A percentile compares a stretch with the other conserved stretches of the same genome.
Evolutionary conservation across 64 coral and sea anemone species (phyloP).

Genomic region (Exaiptasia diaphana): DNA sequence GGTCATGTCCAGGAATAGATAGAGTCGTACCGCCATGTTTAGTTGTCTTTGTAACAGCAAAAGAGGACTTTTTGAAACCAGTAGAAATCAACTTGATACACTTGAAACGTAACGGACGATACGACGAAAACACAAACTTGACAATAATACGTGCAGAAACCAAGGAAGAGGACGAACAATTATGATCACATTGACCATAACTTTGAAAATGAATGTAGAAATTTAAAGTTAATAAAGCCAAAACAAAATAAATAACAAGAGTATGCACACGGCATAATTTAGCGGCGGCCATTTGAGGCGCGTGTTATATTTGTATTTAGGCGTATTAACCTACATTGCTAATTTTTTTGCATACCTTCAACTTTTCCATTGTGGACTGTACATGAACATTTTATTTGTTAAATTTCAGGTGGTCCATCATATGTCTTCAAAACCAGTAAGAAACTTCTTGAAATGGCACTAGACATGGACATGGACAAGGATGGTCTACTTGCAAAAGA

Average conservation of each 20-base stretch:
- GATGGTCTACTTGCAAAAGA: conserved; percentile 18
- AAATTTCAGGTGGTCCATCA: background rate
- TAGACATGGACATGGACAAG: conserved; percentile 50
- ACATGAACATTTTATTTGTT: background rate
- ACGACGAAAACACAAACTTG: background rate
- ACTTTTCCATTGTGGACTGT: no score
- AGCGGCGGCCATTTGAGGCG: background rate
- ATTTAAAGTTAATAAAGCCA: background rate
- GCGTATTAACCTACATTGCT: no score
- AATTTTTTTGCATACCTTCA: no score
- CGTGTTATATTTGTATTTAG: no score
- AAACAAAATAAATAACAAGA: background rate
- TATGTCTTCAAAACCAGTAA: conserved; percentile 49
- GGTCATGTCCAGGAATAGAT: no score
- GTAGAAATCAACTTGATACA: background rate
- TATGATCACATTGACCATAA: background rate
- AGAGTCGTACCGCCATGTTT: no score
- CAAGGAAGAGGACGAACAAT: background rate
- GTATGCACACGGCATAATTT: background rate
- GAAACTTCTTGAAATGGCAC: conserved; percentile 17
- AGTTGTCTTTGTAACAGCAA: no score
- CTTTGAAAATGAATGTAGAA: background rate
- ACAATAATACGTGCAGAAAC: background rate
- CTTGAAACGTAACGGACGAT: conserved; percentile 1
- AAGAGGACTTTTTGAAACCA: background rate